Base-by-base conservation (phyloP, 2,797 vertebrate genomes). In the Melanotaenia maccullochi region DNA sequence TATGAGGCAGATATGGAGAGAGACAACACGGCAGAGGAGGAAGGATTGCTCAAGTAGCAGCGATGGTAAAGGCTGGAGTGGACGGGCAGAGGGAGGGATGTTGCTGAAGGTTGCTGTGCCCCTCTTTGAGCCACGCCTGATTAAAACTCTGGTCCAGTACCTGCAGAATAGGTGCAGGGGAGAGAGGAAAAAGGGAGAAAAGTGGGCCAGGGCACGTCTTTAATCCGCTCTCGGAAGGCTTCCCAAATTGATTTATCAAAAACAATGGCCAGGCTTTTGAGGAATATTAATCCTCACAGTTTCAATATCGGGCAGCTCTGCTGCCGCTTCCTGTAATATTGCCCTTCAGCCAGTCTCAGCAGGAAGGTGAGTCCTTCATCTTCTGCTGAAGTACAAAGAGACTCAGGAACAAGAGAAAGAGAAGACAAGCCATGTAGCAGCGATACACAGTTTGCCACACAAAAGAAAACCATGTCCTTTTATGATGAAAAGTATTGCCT, bases 201-300 rank as follows among this genome's bases (percentile, higher is more conserved):
- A 87, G 82, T 89, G 85, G 90, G 89, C 86, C 87, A 84, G 73
- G 84, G 87, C 83, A 80, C 75, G 72, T 87, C 87, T 91, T 87
- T 94, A 93, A 94, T 93, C 92, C 86, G 78, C 86, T 85, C 90
- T 91, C 90, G 74, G 90, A 93, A 93, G 89, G 92, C 90, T 91
- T 92, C 91, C 91, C 87, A 92, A 93, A 94, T 94, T 94, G 93
- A 93, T 94, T 93, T 93, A 93, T 92, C 90, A 92, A 92, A 94
- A 93, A 94, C 93, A 94, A 93, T 91, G 89, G 84, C 89, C 83
- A 20, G 80, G 87, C 90, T 93, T 93, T 92, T 92, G 92, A 92
- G 92, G 92, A 94, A 94, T 93, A 94, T 94, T 93, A 93, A 94
- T 94, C 92, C 92, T 91, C 90, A 81, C 87, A 83, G 86, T 92